phyloP scores from a whole-genome alignment of 2,113 vertebrate species.

The Psophia crepitans region DNA sequence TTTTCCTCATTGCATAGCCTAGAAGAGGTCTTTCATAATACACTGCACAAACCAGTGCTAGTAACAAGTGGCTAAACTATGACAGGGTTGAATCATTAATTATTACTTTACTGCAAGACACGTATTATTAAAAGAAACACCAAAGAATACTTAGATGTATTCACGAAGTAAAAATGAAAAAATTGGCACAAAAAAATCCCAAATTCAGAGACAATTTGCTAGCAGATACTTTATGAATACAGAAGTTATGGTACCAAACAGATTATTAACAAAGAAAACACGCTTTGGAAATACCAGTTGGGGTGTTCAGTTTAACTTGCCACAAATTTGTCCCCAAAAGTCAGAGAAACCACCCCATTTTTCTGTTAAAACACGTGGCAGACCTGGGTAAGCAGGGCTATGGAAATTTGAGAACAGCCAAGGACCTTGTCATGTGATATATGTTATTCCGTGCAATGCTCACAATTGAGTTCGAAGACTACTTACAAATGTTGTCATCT shows the following conservation, averaged over 20 bases:
- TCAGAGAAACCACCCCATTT: neutral
- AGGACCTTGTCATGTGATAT: neutral
- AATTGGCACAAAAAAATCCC: neutral
- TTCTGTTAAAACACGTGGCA: neutral
- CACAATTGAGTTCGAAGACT: neutral
- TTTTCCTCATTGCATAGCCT: slow-evolving; percentile 73
- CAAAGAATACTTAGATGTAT: neutral
- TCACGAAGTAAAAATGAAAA: neutral
- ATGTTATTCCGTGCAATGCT: neutral
- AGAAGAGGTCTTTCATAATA: slow-evolving; percentile 66
- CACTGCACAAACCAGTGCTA: neutral
- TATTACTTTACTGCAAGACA: neutral
- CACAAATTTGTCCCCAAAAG: neutral
- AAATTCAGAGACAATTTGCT: neutral
- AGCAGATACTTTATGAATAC: neutral
- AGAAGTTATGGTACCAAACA: neutral
- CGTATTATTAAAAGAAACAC: neutral
- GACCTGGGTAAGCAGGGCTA: neutral
- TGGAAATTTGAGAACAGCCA: neutral
- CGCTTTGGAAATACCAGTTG: neutral
- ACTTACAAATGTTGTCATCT: neutral
- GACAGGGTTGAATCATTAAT: neutral
- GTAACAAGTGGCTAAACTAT: neutral
- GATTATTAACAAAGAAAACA: neutral
- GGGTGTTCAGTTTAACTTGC: neutral